Evolutionary conservation across 2,113 vertebrate genomes (phyloP).

Genomic region (Poecilia latipinna): DNA sequence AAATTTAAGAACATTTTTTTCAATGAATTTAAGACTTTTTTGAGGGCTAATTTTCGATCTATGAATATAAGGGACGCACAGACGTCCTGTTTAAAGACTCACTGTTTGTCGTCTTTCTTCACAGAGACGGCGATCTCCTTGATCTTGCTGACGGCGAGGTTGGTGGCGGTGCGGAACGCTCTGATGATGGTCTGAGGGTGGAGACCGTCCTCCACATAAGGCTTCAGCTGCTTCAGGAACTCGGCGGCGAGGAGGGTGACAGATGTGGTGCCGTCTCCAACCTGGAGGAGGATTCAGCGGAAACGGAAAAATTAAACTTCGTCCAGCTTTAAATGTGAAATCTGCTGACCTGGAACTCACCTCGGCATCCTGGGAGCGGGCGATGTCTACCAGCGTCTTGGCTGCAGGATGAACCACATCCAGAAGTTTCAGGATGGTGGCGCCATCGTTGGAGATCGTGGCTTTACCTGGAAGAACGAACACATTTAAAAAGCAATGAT

Average conservation of each 20-base stretch:
- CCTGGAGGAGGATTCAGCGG: conserved; percentile 71
- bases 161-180: conserved; percentile 91
- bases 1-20: too few species aligned
- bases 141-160: conserved; percentile 92
- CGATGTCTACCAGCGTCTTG: conserved; percentile 96
- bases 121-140: conserved; percentile 89
- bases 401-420: conserved; percentile 97
- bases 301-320: background rate
- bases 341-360: conserved; percentile 61
- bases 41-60: too few species aligned
- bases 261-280: conserved; percentile 95
- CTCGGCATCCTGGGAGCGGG: conserved; percentile 97
- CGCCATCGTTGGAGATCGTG: conserved; percentile 97
- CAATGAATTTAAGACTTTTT: too few species aligned
- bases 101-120: conserved; percentile 93
- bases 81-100: conserved; percentile 59
- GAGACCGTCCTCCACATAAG: conserved; percentile 94
- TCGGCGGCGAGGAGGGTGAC: conserved; percentile 95
- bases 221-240: conserved; percentile 95
- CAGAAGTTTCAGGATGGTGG: conserved; percentile 96
- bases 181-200: conserved; percentile 98
- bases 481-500: background rate
- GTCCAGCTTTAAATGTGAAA: background rate
- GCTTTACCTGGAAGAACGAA: conserved; percentile 86
- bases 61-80: too few species aligned